Evolutionary conservation across 37 sponge, comb jelly and placozoan genomes (phyloP), one percentile per base, ranked within the genome.

Genomic region (Agelas oroides): DNA sequence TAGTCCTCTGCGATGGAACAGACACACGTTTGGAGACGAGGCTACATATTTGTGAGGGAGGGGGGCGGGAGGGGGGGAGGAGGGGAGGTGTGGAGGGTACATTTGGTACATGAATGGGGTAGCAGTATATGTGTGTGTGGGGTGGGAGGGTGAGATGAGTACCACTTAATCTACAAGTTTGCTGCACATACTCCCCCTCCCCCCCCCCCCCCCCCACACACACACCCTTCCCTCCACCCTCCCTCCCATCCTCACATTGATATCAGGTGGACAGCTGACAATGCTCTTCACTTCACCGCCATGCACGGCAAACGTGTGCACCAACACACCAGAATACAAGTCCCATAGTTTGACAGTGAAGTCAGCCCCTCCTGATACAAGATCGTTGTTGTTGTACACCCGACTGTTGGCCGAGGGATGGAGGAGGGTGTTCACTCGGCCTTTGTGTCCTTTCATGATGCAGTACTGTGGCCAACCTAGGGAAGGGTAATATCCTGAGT

Each of bases 311-410:
- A 90, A 95, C 24, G 93, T 93, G 72, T 87, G 89, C 31, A 97
- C 67, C 72, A 92, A 89, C 17, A 78, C 56, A 0, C 92, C 91
- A 18, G 73, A 74, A 68, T 86, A 88, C 59, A 97, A 79, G 82
- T 95, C 83, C 98, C 98, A 97, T 75, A 97, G 79, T 25, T 91
- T 82, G 36, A 97, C 98, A 40, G 95, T 90, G 78, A 95, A 95
- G 83, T 97, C 98, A 0, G 88, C 89, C n/a, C 95, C 92, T 15
- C 94, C 97, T 63, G 91, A 87, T 27, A 96, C 63, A 52, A 96
- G 74, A 71, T 87, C 56, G 53, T 90, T 84, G 32, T 38, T 82
- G 75, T 92, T 67, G 61, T 87, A 95, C 71, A 80, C 86, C 25
- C 35, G 74, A 71, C 88, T 80, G 78, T 90, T 73, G 56, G 71